Evolutionary conservation across 2,888 invertebrate genomes (phyloP), one percentile per base, ranked within the genome.

Genomic region (Pristionchus entomophagus): DNA sequence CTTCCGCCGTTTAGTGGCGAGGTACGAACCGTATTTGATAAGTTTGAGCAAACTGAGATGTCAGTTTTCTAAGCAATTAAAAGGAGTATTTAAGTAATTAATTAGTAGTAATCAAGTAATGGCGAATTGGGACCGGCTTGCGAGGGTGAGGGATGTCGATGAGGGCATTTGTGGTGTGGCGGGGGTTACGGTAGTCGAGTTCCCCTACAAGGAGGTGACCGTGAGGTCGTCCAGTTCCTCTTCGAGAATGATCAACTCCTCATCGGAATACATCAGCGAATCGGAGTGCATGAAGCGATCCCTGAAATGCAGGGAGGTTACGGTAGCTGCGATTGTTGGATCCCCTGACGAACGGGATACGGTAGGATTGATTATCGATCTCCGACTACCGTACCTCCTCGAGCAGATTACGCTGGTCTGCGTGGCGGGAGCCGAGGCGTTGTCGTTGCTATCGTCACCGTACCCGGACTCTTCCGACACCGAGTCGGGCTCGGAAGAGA

Each of bases 231-330:
- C 89, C 84, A 88, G 88, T 56, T 91, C 90, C 84, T 91, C 91
- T 85, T 91, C 91, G 65, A 89, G 86, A 80, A 91, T 90, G 19
- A 91, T 89, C 51, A 90, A 85, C 81, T 90, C 91, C 51, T 86
- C 88, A 87, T 91, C 91, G 12, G 91, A 91, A 41, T 87, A 88
- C 78, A 89, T 90, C 69, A 89, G 84, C 12, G 65, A 65, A 49
- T 84, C 83, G n/a, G 83, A 84, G 38, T 84, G 83, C 38, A 65
- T 84, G 32, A 84, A 32, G 17, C 83, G 83, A 29, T 65, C 83
- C 38, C 83, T 84, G 62, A 32, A 84, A 14, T 22, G n/a, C n/a
- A n/a, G n/a, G n/a, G n/a, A n/a, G n/a, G n/a, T n/a, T n/a, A n/a
- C n/a, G n/a, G n/a, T n/a, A n/a, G n/a, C n/a, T n/a, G 82, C 12